These are phyloP conservation scores for Chiridota heheva DNA, from an alignment of 35 echinoderm and acorn worm species.

Conservation along the genomic window DNA sequence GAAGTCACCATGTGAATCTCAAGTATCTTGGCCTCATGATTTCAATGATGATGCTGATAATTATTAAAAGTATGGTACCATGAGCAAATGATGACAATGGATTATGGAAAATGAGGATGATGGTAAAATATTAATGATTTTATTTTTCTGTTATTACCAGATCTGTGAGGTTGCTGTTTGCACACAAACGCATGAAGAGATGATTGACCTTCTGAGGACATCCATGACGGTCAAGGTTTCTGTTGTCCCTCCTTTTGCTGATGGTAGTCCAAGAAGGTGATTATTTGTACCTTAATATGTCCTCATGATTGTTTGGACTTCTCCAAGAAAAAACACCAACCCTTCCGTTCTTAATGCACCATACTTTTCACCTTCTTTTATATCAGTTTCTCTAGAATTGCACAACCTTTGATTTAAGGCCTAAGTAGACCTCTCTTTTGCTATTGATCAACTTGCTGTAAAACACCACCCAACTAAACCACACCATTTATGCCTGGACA, in stretches of 20 bases:
- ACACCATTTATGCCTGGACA: too few species aligned
- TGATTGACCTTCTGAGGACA: constrained; percentile 95
- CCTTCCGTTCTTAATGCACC: background rate
- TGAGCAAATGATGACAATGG: too few species aligned
- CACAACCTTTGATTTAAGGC: background rate
- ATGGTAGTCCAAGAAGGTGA: constrained; percentile 94
- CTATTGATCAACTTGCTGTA: background rate
- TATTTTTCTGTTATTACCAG: constrained; percentile 30
- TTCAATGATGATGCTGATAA: too few species aligned
- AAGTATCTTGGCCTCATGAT: too few species aligned
- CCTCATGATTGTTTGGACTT: background rate
- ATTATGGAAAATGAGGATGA: too few species aligned
- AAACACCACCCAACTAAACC: background rate
- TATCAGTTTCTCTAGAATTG: background rate
- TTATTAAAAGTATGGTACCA: too few species aligned
- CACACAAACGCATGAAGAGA: constrained; percentile 94
- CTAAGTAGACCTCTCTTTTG: background rate
- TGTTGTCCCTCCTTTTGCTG: constrained; percentile 75
- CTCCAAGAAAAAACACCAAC: background rate
- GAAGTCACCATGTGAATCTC: too few species aligned
- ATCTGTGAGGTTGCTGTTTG: constrained; percentile 99
- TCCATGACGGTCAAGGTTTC: constrained; percentile 93
- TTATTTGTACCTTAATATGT: background rate
- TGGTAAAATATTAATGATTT: too few species aligned
- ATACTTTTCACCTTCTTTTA: too few species aligned